phyloP scores from a whole-genome alignment of 1,140 invertebrate genomes.

The Batillaria attramentaria region DNA sequence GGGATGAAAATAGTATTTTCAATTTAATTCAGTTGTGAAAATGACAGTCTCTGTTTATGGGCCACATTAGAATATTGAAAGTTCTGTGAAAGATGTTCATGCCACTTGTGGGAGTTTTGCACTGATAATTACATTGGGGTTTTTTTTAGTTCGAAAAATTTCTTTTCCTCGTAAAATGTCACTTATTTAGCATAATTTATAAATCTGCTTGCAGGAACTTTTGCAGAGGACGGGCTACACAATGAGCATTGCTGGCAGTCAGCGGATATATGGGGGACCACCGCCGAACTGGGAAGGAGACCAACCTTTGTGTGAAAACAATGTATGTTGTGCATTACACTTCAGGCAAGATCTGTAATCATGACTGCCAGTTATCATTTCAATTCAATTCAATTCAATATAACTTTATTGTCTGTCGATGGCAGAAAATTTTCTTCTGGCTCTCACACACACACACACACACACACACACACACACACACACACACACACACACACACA shows the following conservation, averaged over 20 bases:
- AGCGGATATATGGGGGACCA: constrained; percentile 97
- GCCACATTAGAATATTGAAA: constrained; percentile 7
- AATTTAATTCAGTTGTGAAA: neutral
- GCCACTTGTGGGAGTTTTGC: neutral
- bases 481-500: no score
- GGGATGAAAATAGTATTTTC: no score
- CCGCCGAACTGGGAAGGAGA: constrained; percentile 88
- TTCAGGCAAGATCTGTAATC: neutral
- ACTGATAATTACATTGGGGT: neutral
- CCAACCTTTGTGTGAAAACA: constrained; percentile 90
- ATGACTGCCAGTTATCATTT: no score
- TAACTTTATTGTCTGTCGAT: no score
- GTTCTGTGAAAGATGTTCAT: neutral
- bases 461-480: no score
- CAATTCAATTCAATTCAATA: no score
- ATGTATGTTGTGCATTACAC: constrained; percentile 75
- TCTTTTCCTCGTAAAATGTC: neutral
- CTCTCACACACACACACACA: no score
- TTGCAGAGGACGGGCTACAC: constrained; percentile 95
- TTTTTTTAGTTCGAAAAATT: neutral
- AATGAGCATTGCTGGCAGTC: constrained; percentile 97
- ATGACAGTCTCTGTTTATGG: neutral
- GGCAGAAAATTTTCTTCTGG: no score
- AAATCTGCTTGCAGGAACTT: constrained; percentile 75
- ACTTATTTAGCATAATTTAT: neutral